Percentiles rank a stretch among this genome's conserved stretches.
Evolutionary conservation across 2,113 vertebrate species (phyloP).

Genomic region (Oncorhynchus gorbuscha): DNA sequence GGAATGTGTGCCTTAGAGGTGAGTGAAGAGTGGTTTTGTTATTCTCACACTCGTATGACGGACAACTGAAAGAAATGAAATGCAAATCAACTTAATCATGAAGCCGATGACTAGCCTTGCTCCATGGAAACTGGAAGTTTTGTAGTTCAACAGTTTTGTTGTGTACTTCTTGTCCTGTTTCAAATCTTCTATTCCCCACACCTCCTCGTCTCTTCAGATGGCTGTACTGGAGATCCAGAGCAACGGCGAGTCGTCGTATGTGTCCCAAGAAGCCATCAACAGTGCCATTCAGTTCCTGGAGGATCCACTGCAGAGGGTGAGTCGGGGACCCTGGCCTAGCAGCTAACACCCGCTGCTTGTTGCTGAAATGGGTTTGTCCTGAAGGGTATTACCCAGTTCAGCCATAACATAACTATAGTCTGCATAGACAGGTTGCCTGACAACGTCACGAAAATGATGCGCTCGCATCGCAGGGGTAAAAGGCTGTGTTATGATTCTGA

Average conservation of each 20-base stretch:
- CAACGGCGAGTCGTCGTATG: slow-evolving; percentile 94
- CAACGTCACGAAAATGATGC: no score
- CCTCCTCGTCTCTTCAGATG: slow-evolving; percentile 78
- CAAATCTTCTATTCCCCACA: background rate
- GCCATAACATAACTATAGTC: no score
- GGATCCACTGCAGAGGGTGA: slow-evolving; percentile 93
- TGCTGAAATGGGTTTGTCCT: no score
- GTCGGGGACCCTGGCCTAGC: slow-evolving; percentile 21
- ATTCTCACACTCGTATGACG: background rate
- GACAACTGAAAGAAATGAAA: background rate
- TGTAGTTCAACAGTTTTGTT: background rate
- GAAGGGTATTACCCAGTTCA: no score
- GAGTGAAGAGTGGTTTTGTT: slow-evolving; percentile 44
- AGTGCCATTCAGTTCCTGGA: slow-evolving; percentile 96
- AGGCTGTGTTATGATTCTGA: no score
- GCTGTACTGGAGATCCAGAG: slow-evolving; percentile 98
- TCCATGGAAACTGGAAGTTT: background rate
- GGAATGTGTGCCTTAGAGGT: slow-evolving; percentile 99
- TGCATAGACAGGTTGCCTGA: no score
- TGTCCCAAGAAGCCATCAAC: slow-evolving; percentile 98
- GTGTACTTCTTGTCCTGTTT: background rate
- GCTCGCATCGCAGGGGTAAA: no score
- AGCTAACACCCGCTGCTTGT: background rate
- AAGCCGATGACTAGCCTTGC: background rate
- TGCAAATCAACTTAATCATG: background rate